A percentile compares a stretch with the other conserved stretches of the same genome.
These are phyloP conservation scores for Pheosia gnoma DNA, from an alignment of 2,888 invertebrate species.

Conservation along the genomic window DNA sequence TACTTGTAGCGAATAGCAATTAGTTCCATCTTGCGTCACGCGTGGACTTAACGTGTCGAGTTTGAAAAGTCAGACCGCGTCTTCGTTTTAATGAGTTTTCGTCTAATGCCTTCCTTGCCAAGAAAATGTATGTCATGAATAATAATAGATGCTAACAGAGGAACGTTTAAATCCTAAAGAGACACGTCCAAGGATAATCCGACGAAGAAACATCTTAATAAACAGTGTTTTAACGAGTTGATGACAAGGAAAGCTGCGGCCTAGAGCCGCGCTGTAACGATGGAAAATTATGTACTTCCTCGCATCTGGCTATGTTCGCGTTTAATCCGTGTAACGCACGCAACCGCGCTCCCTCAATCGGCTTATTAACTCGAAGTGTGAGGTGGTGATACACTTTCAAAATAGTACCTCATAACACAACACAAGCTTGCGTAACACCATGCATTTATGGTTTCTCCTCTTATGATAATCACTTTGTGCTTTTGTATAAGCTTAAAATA, in stretches of 20 bases:
- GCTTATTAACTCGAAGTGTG: slow-evolving; percentile 22
- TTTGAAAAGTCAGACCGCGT: slow-evolving; percentile 82
- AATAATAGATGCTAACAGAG: slow-evolving; percentile 77
- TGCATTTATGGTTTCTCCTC: background rate
- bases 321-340: slow-evolving; percentile 27
- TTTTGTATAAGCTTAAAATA: no score
- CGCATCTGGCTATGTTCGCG: slow-evolving; percentile 21
- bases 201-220: slow-evolving; percentile 71
- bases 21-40: slow-evolving; percentile 72
- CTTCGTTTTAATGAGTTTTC: slow-evolving; percentile 83
- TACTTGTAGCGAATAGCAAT: slow-evolving; percentile 76
- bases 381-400: background rate
- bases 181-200: slow-evolving; percentile 75
- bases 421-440: background rate
- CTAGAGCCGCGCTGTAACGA: slow-evolving; percentile 4
- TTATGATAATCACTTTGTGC: background rate
- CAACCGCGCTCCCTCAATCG: slow-evolving; percentile 18
- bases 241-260: slow-evolving; percentile 53
- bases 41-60: slow-evolving; percentile 82
- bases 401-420: background rate
- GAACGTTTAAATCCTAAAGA: slow-evolving; percentile 76
- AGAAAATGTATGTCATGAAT: slow-evolving; percentile 83
- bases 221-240: slow-evolving; percentile 69
- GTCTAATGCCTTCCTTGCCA: slow-evolving; percentile 78
- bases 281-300: slow-evolving; percentile 1